Evolutionary conservation across 2,888 invertebrate genomes (phyloP), one percentile per base, ranked within the genome.

Genomic region (Pandemis heparana): DNA sequence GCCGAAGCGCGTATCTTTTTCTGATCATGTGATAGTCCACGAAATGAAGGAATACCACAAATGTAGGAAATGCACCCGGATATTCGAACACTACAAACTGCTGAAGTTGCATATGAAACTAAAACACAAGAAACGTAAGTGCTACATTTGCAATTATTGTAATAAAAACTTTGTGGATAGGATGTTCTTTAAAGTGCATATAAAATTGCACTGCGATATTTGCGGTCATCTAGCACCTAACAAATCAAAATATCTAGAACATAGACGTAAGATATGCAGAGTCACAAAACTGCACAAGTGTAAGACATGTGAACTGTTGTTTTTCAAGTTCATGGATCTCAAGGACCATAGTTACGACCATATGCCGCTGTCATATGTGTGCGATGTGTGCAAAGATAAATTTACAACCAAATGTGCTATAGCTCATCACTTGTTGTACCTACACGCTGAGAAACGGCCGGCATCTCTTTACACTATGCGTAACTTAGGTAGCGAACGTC

Each of bases 141-240:
- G 90, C 66, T 94, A 93, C 70, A 89, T 91, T n/a, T 94, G 94
- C 74, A 79, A 91, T 75, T 94, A 92, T 70, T 94, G 94, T 73
- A 79, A 82, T 9, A 92, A 88, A 74, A 88, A 85, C 8, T 94
- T 93, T 75, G 84, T 85, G 1, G 91, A 93, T 73, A 83, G 92
- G 53, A 89, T 86, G 79, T 87, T 92, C 48, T 94, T 94, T 48
- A 94, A 94, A 83, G 86, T 91, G 0, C 94, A 94, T 67, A 88
- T 94, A 0, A 89, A 87, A 71, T 69, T 92, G n/a, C 94, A 94
- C 53, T 94, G 93, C 59, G 89, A 92, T 60, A 73, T 85, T 0
- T 94, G 94, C 18, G 84, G 87, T 0, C 7, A 78, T 0, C 77
- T 91, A 0, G 81, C 89, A 1, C 78, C 80, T 0, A 90, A 79